Conservation (phyloP, 1,140 invertebrate species). For the Kradibia gibbosae region DNA sequence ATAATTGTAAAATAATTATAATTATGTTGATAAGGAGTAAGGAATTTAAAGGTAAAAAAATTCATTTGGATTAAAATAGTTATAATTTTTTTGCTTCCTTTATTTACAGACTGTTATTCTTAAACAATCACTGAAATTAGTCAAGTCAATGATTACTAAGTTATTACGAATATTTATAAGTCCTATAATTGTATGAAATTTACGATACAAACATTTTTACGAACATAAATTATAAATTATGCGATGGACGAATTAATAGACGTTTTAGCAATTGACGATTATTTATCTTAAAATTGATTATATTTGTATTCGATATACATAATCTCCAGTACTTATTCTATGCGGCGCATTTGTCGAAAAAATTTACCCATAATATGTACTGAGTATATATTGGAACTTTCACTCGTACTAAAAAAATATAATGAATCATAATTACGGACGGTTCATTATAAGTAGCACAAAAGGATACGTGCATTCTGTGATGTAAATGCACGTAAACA, state of each 20-base stretch:
- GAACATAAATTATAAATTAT: neutral
- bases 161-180: constrained; percentile 11
- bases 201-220: neutral
- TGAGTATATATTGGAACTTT: neutral
- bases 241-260: neutral
- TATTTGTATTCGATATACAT: neutral
- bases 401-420: neutral
- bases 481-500: neutral
- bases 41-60: too few relatives aligned
- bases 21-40: too few relatives aligned
- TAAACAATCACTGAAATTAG: neutral
- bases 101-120: neutral
- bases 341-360: neutral
- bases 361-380: neutral
- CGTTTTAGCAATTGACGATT: neutral
- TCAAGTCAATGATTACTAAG: neutral
- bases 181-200: neutral
- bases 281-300: constrained; percentile 15
- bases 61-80: too few relatives aligned
- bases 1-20: too few relatives aligned
- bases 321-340: neutral
- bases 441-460: neutral
- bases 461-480: neutral
- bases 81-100: neutral
- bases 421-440: neutral